Base-by-base conservation (phyloP, 2,888 invertebrate species). In the Trichacis sp. region DNA sequence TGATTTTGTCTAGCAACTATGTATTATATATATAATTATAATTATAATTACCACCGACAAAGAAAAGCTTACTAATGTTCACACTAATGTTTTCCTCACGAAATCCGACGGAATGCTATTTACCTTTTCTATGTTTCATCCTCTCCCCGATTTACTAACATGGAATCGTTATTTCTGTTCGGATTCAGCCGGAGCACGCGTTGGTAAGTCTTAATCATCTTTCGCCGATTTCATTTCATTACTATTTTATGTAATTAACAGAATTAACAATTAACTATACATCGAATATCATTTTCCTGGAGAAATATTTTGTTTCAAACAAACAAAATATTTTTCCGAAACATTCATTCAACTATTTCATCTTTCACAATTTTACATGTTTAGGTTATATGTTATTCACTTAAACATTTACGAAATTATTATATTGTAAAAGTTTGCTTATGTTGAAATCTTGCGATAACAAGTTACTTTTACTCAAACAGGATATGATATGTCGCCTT, bases 401-500 rank as follows among this genome's bases (percentile, higher is more conserved):
- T n/a, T n/a, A n/a, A n/a, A n/a, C n/a, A n/a, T n/a, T n/a, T n/a
- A n/a, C n/a, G n/a, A n/a, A n/a, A n/a, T n/a, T n/a, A n/a, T n/a
- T n/a, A n/a, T n/a, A n/a, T n/a, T n/a, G n/a, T n/a, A n/a, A n/a
- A n/a, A n/a, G n/a, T n/a, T n/a, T n/a, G n/a, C n/a, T n/a, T n/a
- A 33, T 33, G 11, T 33, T 2, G n/a, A 33, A n/a, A 11, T 53
- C n/a, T 8, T 24, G 24, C 24, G 9, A n/a, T 57, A 15, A 43
- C 30, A 8, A 30, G 64, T 48, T 46, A n/a, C n/a, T n/a, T n/a
- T n/a, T n/a, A n/a, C n/a, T 9, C 69, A 62, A 86, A 53, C 87
- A 97, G 97, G 97, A 68, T 98, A 98, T 88, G 98, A 99, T 86
- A 99, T 99, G 98, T 98, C 98, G 50, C 97, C 97, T 75, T 99